Evolutionary conservation across 1,140 invertebrate genomes (phyloP), one percentile per base, ranked within the genome.

Genomic region (Mactra quadrangularis): DNA sequence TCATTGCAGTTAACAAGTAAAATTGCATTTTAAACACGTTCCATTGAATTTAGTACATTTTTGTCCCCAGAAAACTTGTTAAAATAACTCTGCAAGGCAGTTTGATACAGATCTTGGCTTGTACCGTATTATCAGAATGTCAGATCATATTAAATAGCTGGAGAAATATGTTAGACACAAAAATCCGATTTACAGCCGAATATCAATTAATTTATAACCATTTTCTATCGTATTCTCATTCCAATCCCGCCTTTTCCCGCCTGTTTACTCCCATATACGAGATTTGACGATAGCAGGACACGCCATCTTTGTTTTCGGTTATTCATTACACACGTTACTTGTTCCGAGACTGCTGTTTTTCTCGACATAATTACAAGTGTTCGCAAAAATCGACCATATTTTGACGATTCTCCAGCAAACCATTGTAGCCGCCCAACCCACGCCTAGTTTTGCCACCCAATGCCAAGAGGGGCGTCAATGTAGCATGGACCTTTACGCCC

Each of bases 241-340:
- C 72, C 31, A 7, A 45, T 81, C 64, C 64, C 77, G 77, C 77
- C 77, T 41, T 38, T 25, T 35, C 55, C 72, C 72, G 41, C 60
- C 66, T 60, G 41, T 50, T 52, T 50, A 50, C 74, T 60, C 45
- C 45, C 45, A 50, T 60, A 45, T 41, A 38, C 45, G 57, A 76
- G 55, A 76, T 62, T 50, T 60, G 55, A 47, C 74, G 74, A 60
- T 55, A 76, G 47, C 59, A 60, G 22, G 59, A 62, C 74, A 76
- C 74, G 59, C 74, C 74, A 76, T 76, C 45, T 76, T 76, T 76
- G 59, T 76, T 52, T 76, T 35, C n/a, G 62, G 31, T 76, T 29
- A 76, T 62, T 76, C 74, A 76, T 76, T 76, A 76, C 74, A 76
- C 74, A 76, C 41, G 64, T 41, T 68, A 60, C 45, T n/a, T 64